phyloP scores from a whole-genome alignment of 2,113 vertebrate species.

The Hippopotamus amphibius region DNA sequence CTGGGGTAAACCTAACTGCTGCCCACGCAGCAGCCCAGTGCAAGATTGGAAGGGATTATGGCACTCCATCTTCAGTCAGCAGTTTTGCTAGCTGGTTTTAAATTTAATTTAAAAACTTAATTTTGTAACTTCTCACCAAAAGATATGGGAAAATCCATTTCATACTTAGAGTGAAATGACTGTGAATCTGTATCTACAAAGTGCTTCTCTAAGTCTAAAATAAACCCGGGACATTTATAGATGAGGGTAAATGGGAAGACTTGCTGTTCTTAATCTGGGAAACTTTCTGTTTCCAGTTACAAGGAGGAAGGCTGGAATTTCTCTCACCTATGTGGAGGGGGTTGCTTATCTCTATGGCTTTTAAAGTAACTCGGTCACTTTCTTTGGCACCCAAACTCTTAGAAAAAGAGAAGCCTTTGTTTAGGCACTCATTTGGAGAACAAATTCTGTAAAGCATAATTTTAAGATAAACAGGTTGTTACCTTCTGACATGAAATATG shows the following conservation, averaged over 20 bases:
- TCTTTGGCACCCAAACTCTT: neutral
- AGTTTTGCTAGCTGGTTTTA: slow-evolving; percentile 9
- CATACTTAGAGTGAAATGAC: slow-evolving; percentile 50
- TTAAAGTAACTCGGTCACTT: slow-evolving; percentile 12
- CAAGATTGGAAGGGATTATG: neutral
- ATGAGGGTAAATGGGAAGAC: slow-evolving; percentile 33
- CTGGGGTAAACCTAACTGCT: neutral
- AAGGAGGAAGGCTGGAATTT: slow-evolving; percentile 11
- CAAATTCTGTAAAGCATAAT: neutral
- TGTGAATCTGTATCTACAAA: slow-evolving; percentile 30
- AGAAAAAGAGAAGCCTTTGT: neutral
- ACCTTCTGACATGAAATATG: slow-evolving; percentile 99
- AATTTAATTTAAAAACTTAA: neutral
- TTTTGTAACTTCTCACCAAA: slow-evolving; percentile 24
- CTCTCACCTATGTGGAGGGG: slow-evolving; percentile 3
- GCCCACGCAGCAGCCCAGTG: neutral
- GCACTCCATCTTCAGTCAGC: neutral
- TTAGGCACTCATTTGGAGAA: neutral
- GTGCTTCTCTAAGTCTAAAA: slow-evolving; percentile 56
- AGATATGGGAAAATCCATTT: slow-evolving; percentile 4
- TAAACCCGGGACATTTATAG: slow-evolving; percentile 45
- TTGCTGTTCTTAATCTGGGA: slow-evolving; percentile 17
- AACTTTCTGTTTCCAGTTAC: slow-evolving; percentile 56
- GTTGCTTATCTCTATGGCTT: slow-evolving; percentile 35
- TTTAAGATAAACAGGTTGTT: slow-evolving; percentile 79